Percentiles rank a stretch among this genome's conserved stretches.
Conservation (phyloP, 2,888 invertebrate species). For the Plagodis pulveraria region DNA sequence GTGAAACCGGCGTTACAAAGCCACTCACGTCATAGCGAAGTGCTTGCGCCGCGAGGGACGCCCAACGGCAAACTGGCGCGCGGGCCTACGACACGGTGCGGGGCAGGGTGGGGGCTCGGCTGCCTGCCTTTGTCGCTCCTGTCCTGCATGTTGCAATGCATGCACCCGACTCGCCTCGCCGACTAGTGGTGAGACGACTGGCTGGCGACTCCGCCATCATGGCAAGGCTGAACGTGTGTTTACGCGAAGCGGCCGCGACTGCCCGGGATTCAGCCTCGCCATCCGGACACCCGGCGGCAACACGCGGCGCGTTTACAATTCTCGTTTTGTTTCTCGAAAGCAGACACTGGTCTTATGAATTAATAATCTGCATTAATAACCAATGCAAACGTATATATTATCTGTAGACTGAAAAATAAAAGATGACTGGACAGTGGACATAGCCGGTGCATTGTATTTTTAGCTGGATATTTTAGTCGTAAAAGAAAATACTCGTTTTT, state of each 20-base stretch:
- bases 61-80: conserved; percentile 78
- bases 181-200: conserved; percentile 53
- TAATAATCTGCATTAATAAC: conserved; percentile 15
- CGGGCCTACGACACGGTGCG: conserved; percentile 53
- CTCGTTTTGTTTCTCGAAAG: conserved; percentile 10
- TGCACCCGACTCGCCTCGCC: conserved; percentile 67
- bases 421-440: no score
- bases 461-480: no score
- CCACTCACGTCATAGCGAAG: conserved; percentile 58
- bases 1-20: conserved; percentile 56
- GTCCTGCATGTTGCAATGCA: conserved; percentile 80
- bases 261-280: conserved; percentile 14
- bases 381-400: no score
- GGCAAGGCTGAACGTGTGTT: conserved; percentile 44
- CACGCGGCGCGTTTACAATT: background rate
- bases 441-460: no score
- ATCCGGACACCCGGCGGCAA: background rate
- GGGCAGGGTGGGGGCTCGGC: conserved; percentile 75
- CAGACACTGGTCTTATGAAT: conserved; percentile 21
- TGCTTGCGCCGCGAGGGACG: conserved; percentile 80
- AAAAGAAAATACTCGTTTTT: no score
- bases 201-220: conserved; percentile 41
- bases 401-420: no score
- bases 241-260: conserved; percentile 17
- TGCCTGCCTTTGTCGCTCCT: conserved; percentile 65